A percentile compares a stretch with the other conserved stretches of the same genome.
Evolutionary conservation across 2,113 vertebrate genomes (phyloP).

Genomic region (Cephalopholis sonnerati): DNA sequence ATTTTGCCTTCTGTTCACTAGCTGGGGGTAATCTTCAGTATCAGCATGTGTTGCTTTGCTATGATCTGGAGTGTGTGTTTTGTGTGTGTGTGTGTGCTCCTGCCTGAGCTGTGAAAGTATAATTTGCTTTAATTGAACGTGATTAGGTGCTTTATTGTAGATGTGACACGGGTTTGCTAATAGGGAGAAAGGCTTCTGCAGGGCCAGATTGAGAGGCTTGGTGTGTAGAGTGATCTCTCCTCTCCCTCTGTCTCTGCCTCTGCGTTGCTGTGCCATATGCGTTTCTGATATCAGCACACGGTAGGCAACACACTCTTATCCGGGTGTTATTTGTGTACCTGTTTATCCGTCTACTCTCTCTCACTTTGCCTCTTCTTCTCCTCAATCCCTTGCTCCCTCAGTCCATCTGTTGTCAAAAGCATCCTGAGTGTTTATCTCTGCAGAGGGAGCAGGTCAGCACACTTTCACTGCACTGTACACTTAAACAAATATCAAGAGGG

Average conservation of each 20-base stretch:
- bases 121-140: conserved; percentile 48
- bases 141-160: conserved; percentile 29
- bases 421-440: conserved; percentile 40
- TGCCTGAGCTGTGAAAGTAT: conserved; percentile 11
- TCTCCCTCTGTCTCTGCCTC: conserved; percentile 26
- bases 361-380: conserved; percentile 19
- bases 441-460: conserved; percentile 42
- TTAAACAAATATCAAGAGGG: conserved; percentile 11
- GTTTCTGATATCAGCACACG: conserved; percentile 56
- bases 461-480: conserved; percentile 3
- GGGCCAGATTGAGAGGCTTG: conserved; percentile 22
- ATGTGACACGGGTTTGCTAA: conserved; percentile 17
- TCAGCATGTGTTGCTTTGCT: conserved; percentile 4
- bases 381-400: conserved; percentile 29
- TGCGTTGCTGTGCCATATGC: conserved; percentile 44
- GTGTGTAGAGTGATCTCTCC: conserved; percentile 47
- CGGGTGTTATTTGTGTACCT: conserved; percentile 52
- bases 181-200: neutral
- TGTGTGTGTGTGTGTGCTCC: neutral
- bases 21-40: conserved; percentile 12
- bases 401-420: conserved; percentile 63
- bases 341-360: conserved; percentile 53
- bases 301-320: conserved; percentile 43
- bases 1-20: conserved; percentile 26
- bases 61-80: conserved; percentile 8